Evolutionary conservation across 2,888 invertebrate species (phyloP).

Genomic region (Synanthedon andrenaeformis): DNA sequence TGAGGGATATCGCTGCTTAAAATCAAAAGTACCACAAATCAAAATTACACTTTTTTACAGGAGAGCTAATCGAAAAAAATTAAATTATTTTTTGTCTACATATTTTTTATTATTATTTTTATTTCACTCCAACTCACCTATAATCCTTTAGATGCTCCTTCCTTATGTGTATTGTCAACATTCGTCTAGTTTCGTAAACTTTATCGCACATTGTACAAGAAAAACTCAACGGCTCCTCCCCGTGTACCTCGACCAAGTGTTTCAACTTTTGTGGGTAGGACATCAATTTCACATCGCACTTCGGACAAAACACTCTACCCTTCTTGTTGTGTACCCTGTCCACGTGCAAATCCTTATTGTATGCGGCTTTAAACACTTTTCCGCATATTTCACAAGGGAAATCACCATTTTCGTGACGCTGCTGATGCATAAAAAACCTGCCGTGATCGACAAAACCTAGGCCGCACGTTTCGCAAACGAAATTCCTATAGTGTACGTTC

Average conservation of each 20-base stretch:
- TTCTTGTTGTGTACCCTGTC: conserved; percentile 47
- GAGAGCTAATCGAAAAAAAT: no score
- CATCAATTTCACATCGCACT: conserved; percentile 52
- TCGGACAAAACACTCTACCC: conserved; percentile 52
- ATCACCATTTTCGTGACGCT: conserved; percentile 41
- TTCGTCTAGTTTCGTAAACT: conserved; percentile 42
- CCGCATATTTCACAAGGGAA: conserved; percentile 53
- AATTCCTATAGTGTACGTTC: conserved; percentile 56
- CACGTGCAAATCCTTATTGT: conserved; percentile 32
- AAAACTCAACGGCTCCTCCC: conserved; percentile 43
- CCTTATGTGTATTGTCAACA: conserved; percentile 45
- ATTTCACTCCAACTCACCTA: conserved; percentile 37
- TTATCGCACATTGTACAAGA: conserved; percentile 44
- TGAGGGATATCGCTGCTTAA: no score
- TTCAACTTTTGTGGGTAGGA: conserved; percentile 55
- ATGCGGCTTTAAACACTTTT: conserved; percentile 45
- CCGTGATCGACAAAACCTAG: conserved; percentile 40
- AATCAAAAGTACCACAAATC: no score
- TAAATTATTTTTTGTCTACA: no score
- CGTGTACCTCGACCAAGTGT: conserved; percentile 53
- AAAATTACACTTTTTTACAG: no score
- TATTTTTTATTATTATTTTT: no score
- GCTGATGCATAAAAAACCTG: conserved; percentile 51
- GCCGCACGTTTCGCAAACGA: conserved; percentile 54
- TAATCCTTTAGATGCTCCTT: conserved; percentile 57